Evolutionary conservation across 2,888 invertebrate species (phyloP).

Genomic region (Rhyacophila evoluta): DNA sequence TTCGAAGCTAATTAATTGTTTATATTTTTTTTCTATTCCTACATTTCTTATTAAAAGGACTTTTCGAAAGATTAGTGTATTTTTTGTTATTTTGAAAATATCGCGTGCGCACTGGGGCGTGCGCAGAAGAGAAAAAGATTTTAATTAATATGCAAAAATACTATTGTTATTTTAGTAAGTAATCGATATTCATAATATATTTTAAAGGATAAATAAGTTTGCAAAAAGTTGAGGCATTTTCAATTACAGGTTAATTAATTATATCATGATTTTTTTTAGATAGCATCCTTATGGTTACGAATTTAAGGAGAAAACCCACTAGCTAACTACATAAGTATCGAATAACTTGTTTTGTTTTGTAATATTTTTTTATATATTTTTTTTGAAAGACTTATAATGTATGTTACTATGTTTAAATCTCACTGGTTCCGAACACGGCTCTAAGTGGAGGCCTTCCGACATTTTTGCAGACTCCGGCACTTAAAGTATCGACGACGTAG

Average conservation of each 20-base stretch:
- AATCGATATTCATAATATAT: background rate
- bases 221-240: conserved; percentile 23
- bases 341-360: conserved; percentile 27
- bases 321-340: conserved; percentile 50
- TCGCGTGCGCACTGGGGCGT: conserved; percentile 27
- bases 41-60: conserved; percentile 29
- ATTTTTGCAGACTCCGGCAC: background rate
- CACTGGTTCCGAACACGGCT: conserved; percentile 48
- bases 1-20: conserved; percentile 44
- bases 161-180: background rate
- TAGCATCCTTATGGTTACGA: conserved; percentile 32
- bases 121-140: conserved; percentile 26
- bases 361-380: background rate
- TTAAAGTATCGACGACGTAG: background rate
- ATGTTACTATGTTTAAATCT: conserved; percentile 52
- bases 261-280: background rate
- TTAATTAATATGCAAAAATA: conserved; percentile 25
- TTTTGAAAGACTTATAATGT: conserved; percentile 34
- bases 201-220: background rate
- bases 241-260: background rate
- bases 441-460: conserved; percentile 16
- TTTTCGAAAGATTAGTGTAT: conserved; percentile 26
- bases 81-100: conserved; percentile 1
- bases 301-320: conserved; percentile 48
- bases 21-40: conserved; percentile 25